phyloP scores from a whole-genome alignment of 2,113 vertebrate genomes.

The Psephotus haematonotus region DNA sequence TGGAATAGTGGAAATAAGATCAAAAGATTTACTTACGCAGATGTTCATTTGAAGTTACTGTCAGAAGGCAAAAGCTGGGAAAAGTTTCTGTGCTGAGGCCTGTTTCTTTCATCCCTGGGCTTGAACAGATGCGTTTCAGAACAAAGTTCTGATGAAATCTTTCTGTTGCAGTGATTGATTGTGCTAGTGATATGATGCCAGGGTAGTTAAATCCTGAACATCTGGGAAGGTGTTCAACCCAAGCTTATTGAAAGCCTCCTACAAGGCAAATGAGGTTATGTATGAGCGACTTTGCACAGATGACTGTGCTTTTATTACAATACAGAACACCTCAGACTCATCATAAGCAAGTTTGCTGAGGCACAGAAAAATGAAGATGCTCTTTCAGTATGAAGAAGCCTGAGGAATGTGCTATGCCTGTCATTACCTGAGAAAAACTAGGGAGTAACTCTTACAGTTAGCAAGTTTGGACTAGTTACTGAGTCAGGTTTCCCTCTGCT shows the following conservation, averaged over 20 bases:
- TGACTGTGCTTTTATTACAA: neutral
- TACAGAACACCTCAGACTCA: neutral
- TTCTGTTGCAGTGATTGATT: constrained; percentile 26
- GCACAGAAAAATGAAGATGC: neutral
- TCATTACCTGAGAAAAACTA: neutral
- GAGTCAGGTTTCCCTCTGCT: neutral
- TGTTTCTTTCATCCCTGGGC: neutral
- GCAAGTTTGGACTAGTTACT: neutral
- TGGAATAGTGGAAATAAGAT: neutral
- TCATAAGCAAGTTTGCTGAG: neutral
- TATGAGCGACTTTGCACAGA: neutral
- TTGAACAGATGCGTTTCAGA: neutral
- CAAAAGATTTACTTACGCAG: neutral
- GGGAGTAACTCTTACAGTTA: neutral
- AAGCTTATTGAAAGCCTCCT: neutral
- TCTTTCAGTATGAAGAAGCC: neutral
- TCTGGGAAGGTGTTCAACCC: constrained; percentile 15
- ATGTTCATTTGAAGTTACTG: neutral
- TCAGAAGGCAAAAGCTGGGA: neutral
- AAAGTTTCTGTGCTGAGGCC: neutral
- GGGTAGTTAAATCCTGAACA: constrained; percentile 22
- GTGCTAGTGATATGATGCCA: neutral
- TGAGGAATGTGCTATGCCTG: neutral
- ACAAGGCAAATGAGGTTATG: constrained; percentile 11
- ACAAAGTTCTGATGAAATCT: constrained; percentile 10